Base-by-base conservation (phyloP, 2,113 vertebrate species). In the Vireo altiloquus region DNA sequence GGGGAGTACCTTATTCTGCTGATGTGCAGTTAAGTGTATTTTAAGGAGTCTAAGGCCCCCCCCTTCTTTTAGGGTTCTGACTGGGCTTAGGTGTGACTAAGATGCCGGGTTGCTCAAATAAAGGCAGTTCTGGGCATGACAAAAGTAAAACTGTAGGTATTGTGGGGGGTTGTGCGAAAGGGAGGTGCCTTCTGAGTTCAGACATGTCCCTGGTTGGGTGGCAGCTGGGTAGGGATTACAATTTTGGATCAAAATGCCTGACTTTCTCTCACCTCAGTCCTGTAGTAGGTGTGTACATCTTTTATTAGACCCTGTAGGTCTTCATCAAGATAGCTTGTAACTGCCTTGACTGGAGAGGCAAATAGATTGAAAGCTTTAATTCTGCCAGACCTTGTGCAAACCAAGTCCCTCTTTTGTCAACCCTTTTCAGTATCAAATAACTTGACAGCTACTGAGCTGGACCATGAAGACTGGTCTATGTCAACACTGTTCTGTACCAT, bases 141-240 rank as follows among this genome's bases (percentile, higher is more conserved):
- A 40, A 44, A 92, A 86, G 33, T 39, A 63, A 75, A 94, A 75
- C 35, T 28, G 28, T 52, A 87, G 60, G 69, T 84, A 53, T n/a
- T 56, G 64, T 70, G 56, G 77, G 52, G 56, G 84, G 44, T 92
- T 93, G 53, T 3, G 5, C 0, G 77, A 87, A 89, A 92, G 83
- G 96, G 92, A 93, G 89, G 83, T 68, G 72, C 76, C 76, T 89
- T 87, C 64, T 92, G 64, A 59, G 94, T 97, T 97, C 31, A 87
- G 82, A 94, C 95, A 92, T 92, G 95, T 94, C 92, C 39, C 65
- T 54, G 3, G 77, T 54, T 87, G 76, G 89, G 95, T 97, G 94
- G 94, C 92, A 96, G 52, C 80, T 63, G 47, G 47, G 54, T 39
- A 92, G 71, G 52, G 82, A 90, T 83, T 89, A 47, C 23, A 28